Base-by-base conservation (phyloP, 1,140 invertebrate species). In the Apocrypta bakeri region DNA sequence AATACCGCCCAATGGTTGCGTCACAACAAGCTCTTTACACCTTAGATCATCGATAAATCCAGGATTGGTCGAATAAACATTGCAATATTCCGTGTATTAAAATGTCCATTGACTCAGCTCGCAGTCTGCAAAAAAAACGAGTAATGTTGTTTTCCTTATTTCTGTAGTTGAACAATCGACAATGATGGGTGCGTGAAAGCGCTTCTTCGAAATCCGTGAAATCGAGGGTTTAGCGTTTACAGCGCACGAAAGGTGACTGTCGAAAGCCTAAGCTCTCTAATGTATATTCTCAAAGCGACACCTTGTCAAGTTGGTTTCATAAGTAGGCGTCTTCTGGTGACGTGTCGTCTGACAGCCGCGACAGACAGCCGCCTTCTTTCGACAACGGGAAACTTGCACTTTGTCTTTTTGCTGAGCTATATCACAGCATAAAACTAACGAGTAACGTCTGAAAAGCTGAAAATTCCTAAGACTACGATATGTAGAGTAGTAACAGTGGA, bases 1-100 rank as follows among this genome's bases (percentile, higher is more conserved):
- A 56, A 11, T 48, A 37, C 24, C 33, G 68, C 3, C 42, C 25
- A 25, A 21, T 31, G 29, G 63, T 75, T 40, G 48, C 42, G 73
- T 75, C 33, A 40, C 73, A 21, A 1, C 24, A n/a, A 25, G 72
- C 24, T 71, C 27, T 9, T 71, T 63, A 33, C 78, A 63, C 9
- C 21, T 74, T 64, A 42, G 56, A 75, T 81, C 79, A 68, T n/a
- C 17, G 63, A 66, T 75, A 48, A 75, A 48, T 79, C n/a, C 9
- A 17, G 1, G 21, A 56, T 56, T 21, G 48, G n/a, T 56, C 48
- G 48, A 17, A 21, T 48, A 56, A 56, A 56, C 17, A 2, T 21
- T 7, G 42, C 14, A 7, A 7, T 3, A 21, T 56, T 1, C 21
- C 21, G 14, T 6, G 21, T 56, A n/a, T 48, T n/a, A 56, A 56